Evolutionary conservation across 64 coral and sea anemone species (phyloP).

Genomic region (Stichodactyla mertensii): DNA sequence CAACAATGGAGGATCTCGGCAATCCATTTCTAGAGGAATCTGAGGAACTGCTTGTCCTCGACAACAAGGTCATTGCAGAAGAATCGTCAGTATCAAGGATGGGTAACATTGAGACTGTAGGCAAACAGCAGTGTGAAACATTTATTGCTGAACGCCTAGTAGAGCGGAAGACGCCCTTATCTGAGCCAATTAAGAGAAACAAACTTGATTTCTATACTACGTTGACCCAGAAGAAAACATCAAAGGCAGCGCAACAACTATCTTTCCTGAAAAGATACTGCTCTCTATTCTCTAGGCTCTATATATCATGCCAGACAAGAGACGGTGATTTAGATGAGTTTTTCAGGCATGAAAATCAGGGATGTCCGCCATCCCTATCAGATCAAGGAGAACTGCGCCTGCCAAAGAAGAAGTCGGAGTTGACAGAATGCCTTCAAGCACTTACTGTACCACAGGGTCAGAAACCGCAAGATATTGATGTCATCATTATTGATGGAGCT

Average conservation of each 20-base stretch:
- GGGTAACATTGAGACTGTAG: constrained; percentile 2
- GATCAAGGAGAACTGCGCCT: constrained; percentile 45
- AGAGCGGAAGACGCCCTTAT: not conserved
- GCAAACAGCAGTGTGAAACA: constrained; percentile 23
- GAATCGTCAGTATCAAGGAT: not conserved
- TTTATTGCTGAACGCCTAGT: constrained; percentile 26
- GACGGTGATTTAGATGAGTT: constrained; percentile 46
- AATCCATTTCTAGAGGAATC: constrained; percentile 41
- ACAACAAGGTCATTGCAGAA: constrained; percentile 36
- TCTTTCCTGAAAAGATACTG: constrained; percentile 41
- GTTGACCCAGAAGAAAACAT: not conserved
- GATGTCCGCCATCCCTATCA: constrained; percentile 49
- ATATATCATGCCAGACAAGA: constrained; percentile 51
- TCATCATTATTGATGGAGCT: no score
- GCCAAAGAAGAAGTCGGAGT: constrained; percentile 46
- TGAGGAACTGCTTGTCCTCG: constrained; percentile 28
- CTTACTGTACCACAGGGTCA: not conserved
- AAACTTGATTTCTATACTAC: constrained; percentile 7
- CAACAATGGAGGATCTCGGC: constrained; percentile 13
- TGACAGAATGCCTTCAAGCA: constrained; percentile 31
- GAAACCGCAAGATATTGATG: not conserved
- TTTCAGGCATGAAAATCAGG: constrained; percentile 47
- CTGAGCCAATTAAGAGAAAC: constrained; percentile 20
- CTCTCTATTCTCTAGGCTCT: constrained; percentile 24
- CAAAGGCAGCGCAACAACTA: constrained; percentile 16